A percentile compares a stretch with the other conserved stretches of the same genome.
These are phyloP conservation scores for Styela plicata DNA, from an alignment of 23 tunicate genomes.

Conservation along the genomic window DNA sequence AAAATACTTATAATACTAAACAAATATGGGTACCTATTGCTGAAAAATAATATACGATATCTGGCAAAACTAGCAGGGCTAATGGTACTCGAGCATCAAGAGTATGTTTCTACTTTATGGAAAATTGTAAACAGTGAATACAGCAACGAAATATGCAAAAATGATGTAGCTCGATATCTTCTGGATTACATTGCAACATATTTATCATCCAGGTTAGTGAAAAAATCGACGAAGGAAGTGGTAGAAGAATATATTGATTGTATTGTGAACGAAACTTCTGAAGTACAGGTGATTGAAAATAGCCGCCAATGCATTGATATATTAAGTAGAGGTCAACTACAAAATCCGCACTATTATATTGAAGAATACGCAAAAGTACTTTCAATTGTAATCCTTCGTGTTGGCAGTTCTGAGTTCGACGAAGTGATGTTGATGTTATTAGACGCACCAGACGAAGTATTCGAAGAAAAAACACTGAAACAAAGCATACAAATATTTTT, in stretches of 20 bases:
- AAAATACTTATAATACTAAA: no score
- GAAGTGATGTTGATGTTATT: not conserved
- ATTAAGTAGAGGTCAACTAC: not conserved
- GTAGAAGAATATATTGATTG: not conserved
- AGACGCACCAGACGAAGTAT: not conserved
- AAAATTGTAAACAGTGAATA: not conserved
- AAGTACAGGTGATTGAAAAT: not conserved
- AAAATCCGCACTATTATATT: no score
- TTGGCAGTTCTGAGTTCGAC: not conserved
- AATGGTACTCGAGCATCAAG: not conserved
- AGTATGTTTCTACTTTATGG: not conserved
- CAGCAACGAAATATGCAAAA: not conserved
- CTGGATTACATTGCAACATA: not conserved
- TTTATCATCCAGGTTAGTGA: not conserved
- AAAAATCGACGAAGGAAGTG: not conserved
- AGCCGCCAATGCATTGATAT: not conserved
- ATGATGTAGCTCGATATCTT: not conserved
- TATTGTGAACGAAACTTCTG: not conserved
- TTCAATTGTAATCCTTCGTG: not conserved
- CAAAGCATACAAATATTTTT: not conserved
- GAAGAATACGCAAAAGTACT: not conserved
- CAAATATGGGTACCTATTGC: not conserved
- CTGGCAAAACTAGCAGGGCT: not conserved
- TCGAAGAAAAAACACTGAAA: not conserved
- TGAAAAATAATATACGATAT: not conserved